Base-by-base conservation (phyloP, 2,888 invertebrate genomes). In the Cyclophora punctaria region DNA sequence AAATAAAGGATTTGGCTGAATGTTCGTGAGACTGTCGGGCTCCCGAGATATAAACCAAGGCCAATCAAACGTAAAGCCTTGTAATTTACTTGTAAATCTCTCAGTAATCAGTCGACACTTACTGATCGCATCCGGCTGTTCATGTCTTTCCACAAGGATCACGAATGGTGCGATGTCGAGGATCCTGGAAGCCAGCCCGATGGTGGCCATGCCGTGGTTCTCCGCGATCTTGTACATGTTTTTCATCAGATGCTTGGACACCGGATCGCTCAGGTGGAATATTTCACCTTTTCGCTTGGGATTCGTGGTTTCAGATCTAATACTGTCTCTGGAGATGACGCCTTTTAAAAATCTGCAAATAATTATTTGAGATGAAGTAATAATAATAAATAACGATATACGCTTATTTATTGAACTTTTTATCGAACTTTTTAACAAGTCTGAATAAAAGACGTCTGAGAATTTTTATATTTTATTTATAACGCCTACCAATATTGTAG, bases 141-240 rank as follows among this genome's bases (percentile, higher is more conserved):
- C 48, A 45, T 58, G 60, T 43, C 71, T 66, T 52, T 75, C 73
- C 3, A 70, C 78, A 47, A 96, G 90, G 3, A 95, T 81, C 4
- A 93, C 94, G 74, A 93, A 96, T 41, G 92, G 84, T 60, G 96
- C 93, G 48, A 91, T 91, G 70, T 96, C 95, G 56, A 97, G 80
- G 66, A 96, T 91, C 55, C 93, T 87, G 0, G 95, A 93, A 37
- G 95, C 82, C 55, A 92, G 90, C 3, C 95, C 94, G 4, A 96
- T 80, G 35, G 89, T 90, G 3, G 92, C 90, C 7, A 50, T 57
- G 3, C 63, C 70, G 47, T 63, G 62, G 58, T 76, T 73, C 58
- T 90, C 86, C 48, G 89, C 79, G 34, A 95, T 89, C 81, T 93
- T 93, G 40, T 92, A 90, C 68, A 92, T 93, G 60, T 93, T 92